Percentiles rank a stretch among this genome's conserved stretches.
These are phyloP conservation scores for Antechinus stuartii DNA, from an alignment of 2,113 vertebrate genomes.

Conservation along the genomic window DNA sequence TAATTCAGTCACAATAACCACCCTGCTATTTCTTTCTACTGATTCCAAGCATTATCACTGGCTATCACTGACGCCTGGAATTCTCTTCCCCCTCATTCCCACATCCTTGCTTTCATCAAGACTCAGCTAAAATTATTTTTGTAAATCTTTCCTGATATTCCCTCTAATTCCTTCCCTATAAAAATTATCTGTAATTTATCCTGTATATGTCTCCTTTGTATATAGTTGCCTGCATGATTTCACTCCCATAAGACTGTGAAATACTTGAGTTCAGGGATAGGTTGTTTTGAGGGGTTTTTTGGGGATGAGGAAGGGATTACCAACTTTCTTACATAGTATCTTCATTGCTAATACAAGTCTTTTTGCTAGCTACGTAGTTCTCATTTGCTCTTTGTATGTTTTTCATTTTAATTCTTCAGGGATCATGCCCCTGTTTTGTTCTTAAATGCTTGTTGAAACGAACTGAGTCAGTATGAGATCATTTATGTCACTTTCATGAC, in stretches of 20 bases:
- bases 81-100: not conserved
- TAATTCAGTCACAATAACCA: not conserved
- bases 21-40: not conserved
- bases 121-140: no score
- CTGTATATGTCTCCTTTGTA: no score
- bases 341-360: not conserved
- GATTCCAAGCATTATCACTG: not conserved
- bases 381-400: not conserved
- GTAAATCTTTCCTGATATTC: no score
- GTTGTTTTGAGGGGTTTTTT: no score
- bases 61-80: not conserved
- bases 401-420: not conserved
- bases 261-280: not conserved
- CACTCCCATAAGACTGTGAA: not conserved
- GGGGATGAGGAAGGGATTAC: no score
- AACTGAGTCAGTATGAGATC: not conserved
- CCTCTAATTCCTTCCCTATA: no score
- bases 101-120: not conserved
- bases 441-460: not conserved
- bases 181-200: no score
- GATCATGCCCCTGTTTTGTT: not conserved
- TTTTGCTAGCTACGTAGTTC: not conserved
- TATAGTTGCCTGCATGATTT: not conserved
- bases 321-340: not conserved
- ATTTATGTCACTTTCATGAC: not conserved